Conservation (phyloP, 30 jellyfish, hydroid and myxozoan genomes). For the Mastigias papua region DNA sequence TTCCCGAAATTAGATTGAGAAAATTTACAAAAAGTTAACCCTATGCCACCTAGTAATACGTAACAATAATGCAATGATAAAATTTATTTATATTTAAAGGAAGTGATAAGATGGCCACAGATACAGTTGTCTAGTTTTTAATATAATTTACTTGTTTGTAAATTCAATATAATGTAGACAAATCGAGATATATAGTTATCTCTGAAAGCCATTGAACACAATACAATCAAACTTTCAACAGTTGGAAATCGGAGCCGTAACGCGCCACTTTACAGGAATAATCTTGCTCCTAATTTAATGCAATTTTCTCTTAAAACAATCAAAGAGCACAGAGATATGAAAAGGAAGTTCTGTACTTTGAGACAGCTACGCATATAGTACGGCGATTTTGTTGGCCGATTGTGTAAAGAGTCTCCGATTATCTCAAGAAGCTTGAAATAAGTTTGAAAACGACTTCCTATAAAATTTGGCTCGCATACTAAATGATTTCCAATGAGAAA, state of each 20-base stretch:
- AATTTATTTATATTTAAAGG: neutral
- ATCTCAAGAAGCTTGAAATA: no score
- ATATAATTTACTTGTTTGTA: neutral
- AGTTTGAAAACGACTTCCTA: no score
- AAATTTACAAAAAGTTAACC: neutral
- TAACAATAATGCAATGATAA: neutral
- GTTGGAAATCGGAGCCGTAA: neutral
- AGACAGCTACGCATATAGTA: neutral
- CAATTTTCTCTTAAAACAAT: neutral
- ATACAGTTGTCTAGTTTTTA: constrained; percentile 2
- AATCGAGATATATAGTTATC: constrained; percentile 5
- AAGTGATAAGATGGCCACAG: constrained; percentile 14
- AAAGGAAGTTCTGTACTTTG: neutral
- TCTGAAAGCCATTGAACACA: neutral
- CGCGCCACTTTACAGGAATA: neutral
- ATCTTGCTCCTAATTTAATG: neutral
- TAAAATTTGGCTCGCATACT: no score
- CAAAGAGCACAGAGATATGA: neutral
- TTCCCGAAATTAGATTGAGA: neutral
- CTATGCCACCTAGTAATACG: neutral
- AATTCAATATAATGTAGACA: neutral
- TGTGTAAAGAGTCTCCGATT: no score
- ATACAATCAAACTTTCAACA: neutral
- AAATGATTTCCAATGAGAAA: no score
- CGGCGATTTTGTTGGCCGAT: neutral